Evolutionary conservation across 2,113 vertebrate genomes (phyloP).

Genomic region (Terrapene triunguis): DNA sequence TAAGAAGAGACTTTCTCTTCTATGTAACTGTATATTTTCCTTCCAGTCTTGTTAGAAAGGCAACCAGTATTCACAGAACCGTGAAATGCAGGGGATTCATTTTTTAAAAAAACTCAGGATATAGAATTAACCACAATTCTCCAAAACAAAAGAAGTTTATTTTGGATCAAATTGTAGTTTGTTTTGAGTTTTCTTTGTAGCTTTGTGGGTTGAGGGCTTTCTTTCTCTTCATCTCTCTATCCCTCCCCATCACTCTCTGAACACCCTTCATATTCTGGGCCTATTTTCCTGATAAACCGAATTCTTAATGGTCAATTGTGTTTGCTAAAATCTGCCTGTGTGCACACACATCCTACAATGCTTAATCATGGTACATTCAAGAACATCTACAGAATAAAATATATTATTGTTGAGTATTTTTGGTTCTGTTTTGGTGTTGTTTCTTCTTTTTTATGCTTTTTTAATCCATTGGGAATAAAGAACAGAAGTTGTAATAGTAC

Average conservation of each 20-base stretch:
- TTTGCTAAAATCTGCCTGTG: not conserved
- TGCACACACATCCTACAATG: not conserved
- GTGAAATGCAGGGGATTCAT: not conserved
- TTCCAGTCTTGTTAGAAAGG: not conserved
- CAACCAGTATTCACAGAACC: not conserved
- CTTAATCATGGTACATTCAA: not conserved
- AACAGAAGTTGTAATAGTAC: not conserved
- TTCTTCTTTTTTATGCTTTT: not conserved
- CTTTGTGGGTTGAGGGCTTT: not conserved
- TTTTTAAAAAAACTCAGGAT: not conserved
- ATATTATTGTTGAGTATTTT: not conserved
- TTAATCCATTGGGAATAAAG: constrained; percentile 17
- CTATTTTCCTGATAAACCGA: not conserved
- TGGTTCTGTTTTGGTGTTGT: not conserved
- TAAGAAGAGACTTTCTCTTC: not conserved
- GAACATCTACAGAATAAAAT: not conserved
- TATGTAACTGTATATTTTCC: not conserved
- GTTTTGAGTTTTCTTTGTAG: not conserved
- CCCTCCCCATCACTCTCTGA: not conserved
- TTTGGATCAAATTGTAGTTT: not conserved
- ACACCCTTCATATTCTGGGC: not conserved
- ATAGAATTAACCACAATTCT: not conserved
- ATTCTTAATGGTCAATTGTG: not conserved
- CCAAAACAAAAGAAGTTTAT: not conserved
- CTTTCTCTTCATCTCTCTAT: not conserved